Base-by-base conservation (phyloP, 2,113 vertebrate species). In the Protobothrops mucrosquamatus region DNA sequence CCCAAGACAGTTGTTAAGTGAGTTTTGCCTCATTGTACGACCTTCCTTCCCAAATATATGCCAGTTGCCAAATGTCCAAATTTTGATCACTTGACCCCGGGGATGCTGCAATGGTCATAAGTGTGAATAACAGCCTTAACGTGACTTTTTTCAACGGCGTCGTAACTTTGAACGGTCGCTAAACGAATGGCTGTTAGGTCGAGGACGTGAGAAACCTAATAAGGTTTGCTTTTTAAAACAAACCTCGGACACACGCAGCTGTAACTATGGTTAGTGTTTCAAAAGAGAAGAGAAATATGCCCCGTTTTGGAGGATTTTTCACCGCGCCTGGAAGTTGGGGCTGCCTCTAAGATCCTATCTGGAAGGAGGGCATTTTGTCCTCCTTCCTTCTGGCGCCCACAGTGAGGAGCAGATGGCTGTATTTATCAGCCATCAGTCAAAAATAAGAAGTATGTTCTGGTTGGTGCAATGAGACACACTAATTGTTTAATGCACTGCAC, bases 401-500 rank as follows among this genome's bases (percentile, higher is more conserved):
- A 95, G 96, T 92, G 94, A 95, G 94, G 91, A 97, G 96, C 97
- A 97, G 97, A 97, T 97, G 97, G 96, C 74, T 91, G 52, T 96
- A 96, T 97, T 97, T 97, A 97, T 97, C 95, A 94, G 95, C 95
- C 93, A 95, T 96, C 96, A 96, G 91, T 95, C 96, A 97, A 95
- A 97, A 96, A 96, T 92, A 94, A 96, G 96, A 96, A 96, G 95
- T 96, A 94, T 94, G 91, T 94, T 96, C 96, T 95, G 95, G 96
- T 96, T 96, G 94, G 96, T 94, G 96, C 95, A 97, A 96, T 96
- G 96, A 97, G 97, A 94, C 97, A 97, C 97, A 94, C 93, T 95
- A 97, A 97, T 97, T 97, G 96, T 95, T 97, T 97, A 96, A 97
- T 96, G 96, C 95, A 95, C 96, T 97, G 96, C 96, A 95, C 94